Base-by-base conservation (phyloP, 2,797 vertebrate genomes). In the Buphagus erythrorhynchus region DNA sequence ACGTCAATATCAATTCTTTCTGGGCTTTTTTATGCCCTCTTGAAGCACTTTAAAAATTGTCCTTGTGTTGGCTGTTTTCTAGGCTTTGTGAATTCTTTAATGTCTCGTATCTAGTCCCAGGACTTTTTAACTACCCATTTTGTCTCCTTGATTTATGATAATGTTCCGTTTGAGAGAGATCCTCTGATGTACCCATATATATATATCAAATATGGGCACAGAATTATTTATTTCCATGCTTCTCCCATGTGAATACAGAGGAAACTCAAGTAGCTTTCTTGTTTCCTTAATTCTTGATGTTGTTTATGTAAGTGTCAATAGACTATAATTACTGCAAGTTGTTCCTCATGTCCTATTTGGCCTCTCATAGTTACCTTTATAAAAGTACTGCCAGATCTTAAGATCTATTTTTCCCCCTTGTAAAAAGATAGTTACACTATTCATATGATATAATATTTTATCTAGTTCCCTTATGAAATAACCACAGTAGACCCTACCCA, bases 21-120 rank as follows among this genome's bases (percentile, higher is more conserved):
- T 8, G 13, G 14, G 6, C 11, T 40, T 75, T 59, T 63, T 59
- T 0, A 38, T 29, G 6, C 2, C 5, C 0, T 61, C 17, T 21
- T 69, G 13, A 86, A 69, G 7, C 6, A 48, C 38, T 83, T 79
- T 19, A 25, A 69, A 76, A 76, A 48, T 49, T 19, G 1, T 59
- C 55, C 16, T 46, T 5, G 19, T 69, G 4, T 14, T 48, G 48
- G 6, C 3, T 72, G 6, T 69, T 86, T 93, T 48, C 21, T 52
- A 43, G 28, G 21, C 9, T 48, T 79, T 59, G 58, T 72, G 24
- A 67, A 72, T 43, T 75, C 45, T 73, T 55, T 40, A 19, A 48
- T 65, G 19, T 43, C 19, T 59, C 12, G 4, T 59, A 29, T 35
- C 12, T 54, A 7, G 3, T 55, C 22, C 14, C 20, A 75, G 26